Evolutionary conservation across 2,888 invertebrate species (phyloP), one percentile per base, ranked within the genome.

Genomic region (Ochropacha duplaris): DNA sequence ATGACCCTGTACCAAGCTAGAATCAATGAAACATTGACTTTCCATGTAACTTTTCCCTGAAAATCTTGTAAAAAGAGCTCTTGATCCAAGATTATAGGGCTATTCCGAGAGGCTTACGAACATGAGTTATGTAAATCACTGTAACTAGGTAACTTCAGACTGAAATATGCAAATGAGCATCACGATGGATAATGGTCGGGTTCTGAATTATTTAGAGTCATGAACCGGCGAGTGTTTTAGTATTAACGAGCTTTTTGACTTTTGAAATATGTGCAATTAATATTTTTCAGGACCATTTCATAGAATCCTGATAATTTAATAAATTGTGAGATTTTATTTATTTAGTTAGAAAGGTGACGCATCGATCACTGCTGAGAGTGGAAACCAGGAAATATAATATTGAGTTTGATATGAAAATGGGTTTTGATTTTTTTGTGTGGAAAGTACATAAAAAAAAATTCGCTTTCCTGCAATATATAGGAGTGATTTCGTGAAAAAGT

Each of bases 71-170:
- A 70, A 61, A 65, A 67, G 61, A 58, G 51, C 22, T 58, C n/a
- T 44, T 54, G 65, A 64, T 59, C 61, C 61, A 55, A 63, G 66
- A 68, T 71, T 67, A 73, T 51, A 55, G 52, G 62, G 24, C 58
- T 64, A 66, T 64, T 61, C 66, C 55, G 60, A 50, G 50, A 19
- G 56, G 66, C 67, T 74, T 71, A 72, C 63, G 56, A 65, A 64
- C 71, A 74, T 69, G 74, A 74, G 65, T 71, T 74, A 74, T 74
- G 74, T 66, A 74, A 74, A 74, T 74, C 66, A 72, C 71, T 67
- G 65, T 61, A 57, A 57, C 69, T 61, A 57, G 57, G 49, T 44
- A 66, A 72, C 57, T 68, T 65, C 54, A 24, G 52, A 50, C 62
- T 66, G 66, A 58, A 68, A 68, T 65, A 74, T 74, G 72, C 62